Conservation (phyloP, 2,888 invertebrate genomes). For the Drosophila paramelanica region DNA sequence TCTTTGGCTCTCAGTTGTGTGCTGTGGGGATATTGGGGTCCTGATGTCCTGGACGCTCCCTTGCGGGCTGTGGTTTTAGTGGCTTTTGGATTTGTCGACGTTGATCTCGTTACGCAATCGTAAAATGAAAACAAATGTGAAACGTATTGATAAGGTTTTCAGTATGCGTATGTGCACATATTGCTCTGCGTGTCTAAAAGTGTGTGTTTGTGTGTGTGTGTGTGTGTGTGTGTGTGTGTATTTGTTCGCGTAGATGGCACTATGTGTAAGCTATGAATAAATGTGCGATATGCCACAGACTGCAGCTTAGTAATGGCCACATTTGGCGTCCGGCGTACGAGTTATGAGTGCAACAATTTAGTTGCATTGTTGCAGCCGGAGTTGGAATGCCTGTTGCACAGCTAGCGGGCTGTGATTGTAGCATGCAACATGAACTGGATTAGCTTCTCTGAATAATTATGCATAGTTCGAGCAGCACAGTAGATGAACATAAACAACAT, state of each 20-base stretch:
- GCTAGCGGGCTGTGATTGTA: slow-evolving; percentile 18
- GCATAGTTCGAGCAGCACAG: not conserved
- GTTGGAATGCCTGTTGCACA: slow-evolving; percentile 15
- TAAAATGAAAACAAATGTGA: slow-evolving; percentile 79
- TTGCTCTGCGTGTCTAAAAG: slow-evolving; percentile 1
- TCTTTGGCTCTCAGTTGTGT: slow-evolving; percentile 3
- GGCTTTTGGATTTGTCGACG: slow-evolving; percentile 78
- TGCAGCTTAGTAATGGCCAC: slow-evolving; percentile 44
- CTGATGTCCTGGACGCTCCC: slow-evolving; percentile 7
- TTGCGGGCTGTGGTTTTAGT: slow-evolving; percentile 69
- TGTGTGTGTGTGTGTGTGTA: slow-evolving; percentile 10
- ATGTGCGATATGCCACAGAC: slow-evolving; percentile 40
- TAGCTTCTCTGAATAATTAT: slow-evolving; percentile 20
- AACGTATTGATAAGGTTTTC: slow-evolving; percentile 75
- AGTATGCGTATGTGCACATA: slow-evolving; percentile 23
- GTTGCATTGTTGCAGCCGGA: slow-evolving; percentile 9
- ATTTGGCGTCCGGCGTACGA: slow-evolving; percentile 28
- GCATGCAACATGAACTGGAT: slow-evolving; percentile 22
- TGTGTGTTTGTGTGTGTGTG: slow-evolving; percentile 7
- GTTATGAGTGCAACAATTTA: slow-evolving; percentile 52
- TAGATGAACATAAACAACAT: not conserved
- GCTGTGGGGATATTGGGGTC: not conserved
- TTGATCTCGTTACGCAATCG: slow-evolving; percentile 79
- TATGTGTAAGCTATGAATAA: slow-evolving; percentile 34
- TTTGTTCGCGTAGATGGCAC: slow-evolving; percentile 1